Conservation (phyloP, 2,888 invertebrate species). For the Elmis aenea region DNA sequence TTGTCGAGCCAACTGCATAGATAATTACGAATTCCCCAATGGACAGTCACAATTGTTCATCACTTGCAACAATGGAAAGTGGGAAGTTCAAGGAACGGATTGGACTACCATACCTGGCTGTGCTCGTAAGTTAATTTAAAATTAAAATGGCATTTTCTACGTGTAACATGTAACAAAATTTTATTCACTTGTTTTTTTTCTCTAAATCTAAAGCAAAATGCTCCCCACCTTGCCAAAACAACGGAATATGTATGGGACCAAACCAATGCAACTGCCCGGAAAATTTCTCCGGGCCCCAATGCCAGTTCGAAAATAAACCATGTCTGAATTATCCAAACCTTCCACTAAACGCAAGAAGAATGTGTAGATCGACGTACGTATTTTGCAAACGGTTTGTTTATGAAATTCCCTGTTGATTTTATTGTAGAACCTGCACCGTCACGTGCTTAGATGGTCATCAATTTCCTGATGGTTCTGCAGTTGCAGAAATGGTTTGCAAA, state of each 20-base stretch:
- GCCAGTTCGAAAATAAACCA: slow-evolving; percentile 68
- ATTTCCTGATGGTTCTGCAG: slow-evolving; percentile 66
- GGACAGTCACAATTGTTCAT: slow-evolving; percentile 48
- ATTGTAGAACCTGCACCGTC: slow-evolving; percentile 60
- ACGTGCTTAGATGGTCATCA: slow-evolving; percentile 61
- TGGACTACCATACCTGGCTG: slow-evolving; percentile 55
- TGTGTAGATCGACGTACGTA: slow-evolving; percentile 62
- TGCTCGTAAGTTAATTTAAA: slow-evolving; percentile 60
- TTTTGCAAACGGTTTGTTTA: no score
- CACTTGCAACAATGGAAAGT: slow-evolving; percentile 49
- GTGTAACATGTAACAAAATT: no score
- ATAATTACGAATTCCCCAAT: slow-evolving; percentile 52
- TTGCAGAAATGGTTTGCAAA: slow-evolving; percentile 63
- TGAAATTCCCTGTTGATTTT: no score
- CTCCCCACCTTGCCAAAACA: slow-evolving; percentile 69
- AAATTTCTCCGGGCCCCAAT: slow-evolving; percentile 66
- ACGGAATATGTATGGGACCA: slow-evolving; percentile 71
- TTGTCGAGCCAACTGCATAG: slow-evolving; percentile 50
- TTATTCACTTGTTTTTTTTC: no score
- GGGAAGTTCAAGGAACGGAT: slow-evolving; percentile 48
- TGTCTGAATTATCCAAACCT: slow-evolving; percentile 63
- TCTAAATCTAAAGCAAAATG: no score
- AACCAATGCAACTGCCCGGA: slow-evolving; percentile 72
- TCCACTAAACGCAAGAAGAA: slow-evolving; percentile 60
- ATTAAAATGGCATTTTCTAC: no score